Evolutionary conservation across 2,797 vertebrate species (phyloP).

Genomic region (Coluber constrictor): DNA sequence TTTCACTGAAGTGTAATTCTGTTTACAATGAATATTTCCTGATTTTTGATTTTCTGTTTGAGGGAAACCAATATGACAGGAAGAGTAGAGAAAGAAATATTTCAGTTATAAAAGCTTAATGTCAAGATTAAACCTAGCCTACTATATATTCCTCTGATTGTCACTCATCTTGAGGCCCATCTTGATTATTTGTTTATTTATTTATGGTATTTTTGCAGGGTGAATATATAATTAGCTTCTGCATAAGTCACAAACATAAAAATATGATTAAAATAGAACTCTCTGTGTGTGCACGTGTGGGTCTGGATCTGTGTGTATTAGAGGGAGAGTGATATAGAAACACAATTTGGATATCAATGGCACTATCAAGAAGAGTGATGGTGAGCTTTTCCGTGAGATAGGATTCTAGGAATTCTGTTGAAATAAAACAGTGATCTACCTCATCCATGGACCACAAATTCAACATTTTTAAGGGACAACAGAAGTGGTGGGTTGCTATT

Average conservation of each 20-base stretch:
- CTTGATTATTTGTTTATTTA: background rate
- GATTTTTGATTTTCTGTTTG: background rate
- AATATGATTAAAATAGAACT: background rate
- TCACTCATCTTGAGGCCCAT: background rate
- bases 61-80: background rate
- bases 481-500: background rate
- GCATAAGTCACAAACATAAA: background rate
- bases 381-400: background rate
- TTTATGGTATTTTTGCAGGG: background rate
- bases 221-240: background rate
- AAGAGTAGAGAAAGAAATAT: background rate
- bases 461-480: background rate
- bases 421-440: background rate
- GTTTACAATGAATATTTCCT: background rate
- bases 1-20: slow-evolving; percentile 10
- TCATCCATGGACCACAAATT: background rate
- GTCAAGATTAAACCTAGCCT: background rate
- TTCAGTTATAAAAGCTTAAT: background rate
- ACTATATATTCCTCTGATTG: background rate
- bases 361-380: background rate
- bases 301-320: background rate
- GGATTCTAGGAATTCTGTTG: background rate
- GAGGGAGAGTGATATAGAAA: background rate
- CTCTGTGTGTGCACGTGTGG: accelerated
- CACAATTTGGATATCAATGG: background rate